phyloP scores from a whole-genome alignment of 2,888 invertebrate species.

The Ernsta delagoae region DNA sequence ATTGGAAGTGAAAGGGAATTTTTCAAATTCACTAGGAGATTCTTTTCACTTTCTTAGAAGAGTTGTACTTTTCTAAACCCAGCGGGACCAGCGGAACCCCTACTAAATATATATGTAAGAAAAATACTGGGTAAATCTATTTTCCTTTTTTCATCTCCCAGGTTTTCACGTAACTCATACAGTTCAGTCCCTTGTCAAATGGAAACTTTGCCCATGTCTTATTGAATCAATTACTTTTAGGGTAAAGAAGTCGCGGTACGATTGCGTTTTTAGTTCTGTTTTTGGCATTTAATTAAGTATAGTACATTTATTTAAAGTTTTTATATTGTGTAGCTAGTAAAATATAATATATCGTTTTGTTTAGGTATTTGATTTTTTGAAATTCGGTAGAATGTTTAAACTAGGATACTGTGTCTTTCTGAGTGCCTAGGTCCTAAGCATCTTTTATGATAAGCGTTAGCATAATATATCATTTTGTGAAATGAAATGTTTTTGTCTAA shows the following conservation, averaged over 20 bases:
- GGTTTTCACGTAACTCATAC: conserved; percentile 69
- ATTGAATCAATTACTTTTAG: conserved; percentile 80
- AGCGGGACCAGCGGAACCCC: conserved; percentile 44
- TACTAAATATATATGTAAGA: conserved; percentile 57
- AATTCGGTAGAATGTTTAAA: no score
- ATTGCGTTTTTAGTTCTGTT: conserved; percentile 45
- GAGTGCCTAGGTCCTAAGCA: no score
- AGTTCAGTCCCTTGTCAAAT: conserved; percentile 77
- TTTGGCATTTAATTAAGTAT: not conserved
- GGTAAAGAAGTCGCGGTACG: conserved; percentile 57
- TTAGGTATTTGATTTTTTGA: no score
- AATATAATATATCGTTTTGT: no score
- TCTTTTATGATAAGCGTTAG: no score
- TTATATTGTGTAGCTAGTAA: no score
- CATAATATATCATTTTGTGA: no score
- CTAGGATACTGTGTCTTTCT: no score
- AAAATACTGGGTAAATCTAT: conserved; percentile 65
- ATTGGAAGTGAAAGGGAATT: conserved; percentile 5
- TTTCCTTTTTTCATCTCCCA: conserved; percentile 67
- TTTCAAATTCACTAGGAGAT: conserved; percentile 7
- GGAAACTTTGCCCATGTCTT: conserved; percentile 77
- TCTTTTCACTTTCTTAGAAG: conserved; percentile 16
- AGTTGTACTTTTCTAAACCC: conserved; percentile 24
- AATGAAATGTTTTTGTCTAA: not conserved
- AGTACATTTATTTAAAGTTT: no score